Evolutionary conservation across 2,888 invertebrate species (phyloP), one percentile per base, ranked within the genome.

Genomic region (Hirtodrosophila duncani): DNA sequence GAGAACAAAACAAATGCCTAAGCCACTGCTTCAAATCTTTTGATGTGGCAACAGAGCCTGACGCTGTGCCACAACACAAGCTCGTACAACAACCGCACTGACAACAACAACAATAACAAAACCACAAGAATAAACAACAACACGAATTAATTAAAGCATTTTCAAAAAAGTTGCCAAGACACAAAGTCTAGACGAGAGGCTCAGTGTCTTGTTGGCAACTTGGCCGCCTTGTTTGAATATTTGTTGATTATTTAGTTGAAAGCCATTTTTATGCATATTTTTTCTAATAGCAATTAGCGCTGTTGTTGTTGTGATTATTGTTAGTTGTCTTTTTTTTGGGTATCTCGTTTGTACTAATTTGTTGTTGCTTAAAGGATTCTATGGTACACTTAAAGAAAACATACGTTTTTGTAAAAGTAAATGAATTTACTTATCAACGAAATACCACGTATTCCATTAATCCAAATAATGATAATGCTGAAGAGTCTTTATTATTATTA

Each of bases 151-250:
- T 79, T 75, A 72, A 71, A 59, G 23, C 39, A 58, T 80, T 77
- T 74, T 72, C 77, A 72, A n/a, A n/a, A n/a, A n/a, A n/a, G n/a
- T n/a, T n/a, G n/a, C n/a, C 68, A 77, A 71, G 57, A 64, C 64
- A 38, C 42, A 59, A 37, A 62, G 67, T 64, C 68, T 63, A 65
- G 67, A 65, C 69, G 46, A 71, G 71, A 52, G 48, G 34, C 31
- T 8, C 13, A 33, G 29, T 37, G 29, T 58, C 58, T 68, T 62
- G 63, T 53, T 69, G 63, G 50, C 67, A 65, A 58, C 62, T 75
- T 58, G 52, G 21, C 56, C 51, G 65, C 62, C 79, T 79, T 70
- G 72, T 79, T 72, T 79, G 80, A 80, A 75, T 70, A 70, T 67
- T 43, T 63, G 53, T 50, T 62, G 63, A 68, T 74, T 70, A 67